Evolutionary conservation across 2,888 invertebrate genomes (phyloP).

Genomic region (Enchytraeus crypticus): DNA sequence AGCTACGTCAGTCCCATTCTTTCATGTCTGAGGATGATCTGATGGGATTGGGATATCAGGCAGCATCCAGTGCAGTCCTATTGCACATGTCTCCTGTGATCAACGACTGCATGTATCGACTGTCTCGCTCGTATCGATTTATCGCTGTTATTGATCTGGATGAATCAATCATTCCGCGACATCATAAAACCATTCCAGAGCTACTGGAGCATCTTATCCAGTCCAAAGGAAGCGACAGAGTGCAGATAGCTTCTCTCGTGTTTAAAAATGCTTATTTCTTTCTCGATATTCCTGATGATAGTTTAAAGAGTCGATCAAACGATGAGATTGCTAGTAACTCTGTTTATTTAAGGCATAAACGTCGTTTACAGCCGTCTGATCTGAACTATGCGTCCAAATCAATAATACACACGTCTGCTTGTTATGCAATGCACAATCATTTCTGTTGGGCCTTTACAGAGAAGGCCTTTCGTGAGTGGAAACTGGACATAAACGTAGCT

Average conservation of each 20-base stretch:
- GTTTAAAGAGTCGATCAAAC: no score
- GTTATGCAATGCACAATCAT: slow-evolving; percentile 2
- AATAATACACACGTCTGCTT: background rate
- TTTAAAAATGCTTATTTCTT: slow-evolving; percentile 2
- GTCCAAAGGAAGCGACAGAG: background rate
- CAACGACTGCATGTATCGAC: slow-evolving; percentile 6
- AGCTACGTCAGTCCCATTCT: background rate
- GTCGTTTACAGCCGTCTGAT: background rate
- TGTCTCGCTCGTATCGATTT: background rate
- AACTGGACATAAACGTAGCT: background rate
- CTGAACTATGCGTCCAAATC: background rate
- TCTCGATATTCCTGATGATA: background rate
- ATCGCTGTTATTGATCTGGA: slow-evolving; percentile 1
- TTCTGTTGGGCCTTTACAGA: background rate
- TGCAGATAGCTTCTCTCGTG: background rate
- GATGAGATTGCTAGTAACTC: background rate
- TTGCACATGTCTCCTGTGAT: slow-evolving; percentile 5
- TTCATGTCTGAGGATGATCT: no score
- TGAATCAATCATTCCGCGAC: background rate
- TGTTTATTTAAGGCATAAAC: background rate
- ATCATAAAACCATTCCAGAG: background rate
- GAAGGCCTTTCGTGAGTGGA: background rate
- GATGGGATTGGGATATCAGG: no score
- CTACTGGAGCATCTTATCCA: background rate
- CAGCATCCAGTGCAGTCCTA: background rate